Evolutionary conservation across 2,888 invertebrate species (phyloP).

Genomic region (Lochmaea capreae): DNA sequence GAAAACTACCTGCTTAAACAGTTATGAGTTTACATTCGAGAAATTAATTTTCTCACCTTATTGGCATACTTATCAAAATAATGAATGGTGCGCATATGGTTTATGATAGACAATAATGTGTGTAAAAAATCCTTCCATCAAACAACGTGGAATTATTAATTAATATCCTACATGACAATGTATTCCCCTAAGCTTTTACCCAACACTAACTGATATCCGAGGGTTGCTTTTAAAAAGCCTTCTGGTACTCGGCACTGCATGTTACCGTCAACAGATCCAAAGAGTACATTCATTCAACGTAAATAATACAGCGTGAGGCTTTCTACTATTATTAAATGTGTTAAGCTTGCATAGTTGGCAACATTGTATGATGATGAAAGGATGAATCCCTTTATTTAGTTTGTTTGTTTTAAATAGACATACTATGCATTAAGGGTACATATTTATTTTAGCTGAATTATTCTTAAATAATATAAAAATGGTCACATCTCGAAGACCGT

Average conservation of each 20-base stretch:
- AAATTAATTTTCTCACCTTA: too few relatives aligned
- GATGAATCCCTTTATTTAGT: background rate
- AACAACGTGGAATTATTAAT: background rate
- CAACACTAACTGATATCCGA: conserved; percentile 1
- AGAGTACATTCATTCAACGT: conserved; percentile 8
- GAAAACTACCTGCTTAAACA: too few relatives aligned
- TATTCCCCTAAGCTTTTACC: background rate
- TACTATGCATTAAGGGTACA: background rate
- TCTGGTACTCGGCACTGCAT: conserved; percentile 21
- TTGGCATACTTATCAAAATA: too few relatives aligned
- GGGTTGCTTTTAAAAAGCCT: conserved; percentile 2
- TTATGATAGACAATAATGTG: too few relatives aligned
- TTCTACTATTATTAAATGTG: background rate
- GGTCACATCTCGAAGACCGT: too few relatives aligned
- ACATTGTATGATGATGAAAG: background rate
- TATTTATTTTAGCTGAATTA: too few relatives aligned
- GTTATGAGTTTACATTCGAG: too few relatives aligned
- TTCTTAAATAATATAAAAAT: too few relatives aligned
- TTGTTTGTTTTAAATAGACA: conserved; percentile 2
- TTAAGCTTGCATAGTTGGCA: background rate
- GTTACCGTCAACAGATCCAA: conserved; percentile 5
- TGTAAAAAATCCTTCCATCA: too few relatives aligned
- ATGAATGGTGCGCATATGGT: too few relatives aligned
- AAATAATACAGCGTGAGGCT: conserved; percentile 14
- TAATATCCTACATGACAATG: background rate